Conservation (phyloP, 2,797 vertebrate species). For the Phoeniculus purpureus region DNA sequence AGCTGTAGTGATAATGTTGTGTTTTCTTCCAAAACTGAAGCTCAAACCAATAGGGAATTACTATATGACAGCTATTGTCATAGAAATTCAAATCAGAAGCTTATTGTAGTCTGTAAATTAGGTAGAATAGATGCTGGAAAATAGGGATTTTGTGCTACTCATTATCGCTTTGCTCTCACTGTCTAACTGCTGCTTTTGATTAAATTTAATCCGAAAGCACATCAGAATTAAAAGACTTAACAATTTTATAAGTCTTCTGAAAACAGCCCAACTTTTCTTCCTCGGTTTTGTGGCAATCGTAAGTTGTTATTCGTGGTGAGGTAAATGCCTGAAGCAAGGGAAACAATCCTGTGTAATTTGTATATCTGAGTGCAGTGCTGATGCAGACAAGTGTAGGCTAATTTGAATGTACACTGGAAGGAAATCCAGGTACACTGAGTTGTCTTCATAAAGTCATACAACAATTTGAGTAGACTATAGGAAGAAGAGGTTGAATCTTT, state of each 20-base stretch:
- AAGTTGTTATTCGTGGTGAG: background rate
- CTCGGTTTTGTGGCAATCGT: background rate
- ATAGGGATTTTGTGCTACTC: background rate
- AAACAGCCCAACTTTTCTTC: background rate
- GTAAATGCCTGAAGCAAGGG: background rate
- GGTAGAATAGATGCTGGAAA: background rate
- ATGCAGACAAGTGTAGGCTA: background rate
- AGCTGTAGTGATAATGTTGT: background rate
- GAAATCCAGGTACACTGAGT: background rate
- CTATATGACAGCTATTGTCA: background rate
- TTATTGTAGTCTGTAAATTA: conserved; percentile 14
- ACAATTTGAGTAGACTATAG: background rate
- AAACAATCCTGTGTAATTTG: background rate
- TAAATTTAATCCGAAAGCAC: conserved; percentile 38
- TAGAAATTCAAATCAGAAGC: conserved; percentile 16
- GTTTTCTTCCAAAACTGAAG: background rate
- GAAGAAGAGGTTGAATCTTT: background rate
- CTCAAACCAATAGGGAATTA: background rate
- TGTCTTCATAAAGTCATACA: background rate
- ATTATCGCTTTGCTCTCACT: conserved; percentile 1
- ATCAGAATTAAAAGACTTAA: conserved; percentile 50
- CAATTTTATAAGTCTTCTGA: conserved; percentile 9
- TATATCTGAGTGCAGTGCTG: background rate
- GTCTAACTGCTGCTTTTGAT: conserved; percentile 35
- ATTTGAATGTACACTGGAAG: background rate